phyloP scores from a whole-genome alignment of 2,113 vertebrate genomes.

The Eulemur macaco region DNA sequence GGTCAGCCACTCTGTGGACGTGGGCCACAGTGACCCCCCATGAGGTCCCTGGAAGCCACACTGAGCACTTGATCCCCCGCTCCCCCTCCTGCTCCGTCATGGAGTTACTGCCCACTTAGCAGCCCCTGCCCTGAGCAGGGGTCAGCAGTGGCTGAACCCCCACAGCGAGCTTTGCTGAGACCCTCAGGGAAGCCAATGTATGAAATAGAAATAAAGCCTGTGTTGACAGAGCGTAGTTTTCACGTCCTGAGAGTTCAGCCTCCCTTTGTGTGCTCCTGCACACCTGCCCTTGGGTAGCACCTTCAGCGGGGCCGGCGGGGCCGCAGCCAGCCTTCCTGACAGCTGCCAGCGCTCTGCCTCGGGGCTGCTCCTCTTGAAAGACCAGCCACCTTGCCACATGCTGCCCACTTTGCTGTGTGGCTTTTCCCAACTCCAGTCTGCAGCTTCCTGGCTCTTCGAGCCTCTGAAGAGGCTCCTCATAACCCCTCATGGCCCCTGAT shows the following conservation, averaged over 20 bases:
- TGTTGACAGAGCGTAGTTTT: neutral
- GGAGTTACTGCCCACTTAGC: neutral
- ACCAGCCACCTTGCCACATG: neutral
- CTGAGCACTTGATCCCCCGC: neutral
- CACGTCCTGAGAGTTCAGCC: neutral
- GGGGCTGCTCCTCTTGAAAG: neutral
- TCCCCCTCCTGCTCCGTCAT: neutral
- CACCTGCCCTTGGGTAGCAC: neutral
- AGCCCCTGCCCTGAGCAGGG: neutral
- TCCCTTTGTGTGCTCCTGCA: neutral
- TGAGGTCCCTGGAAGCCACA: neutral
- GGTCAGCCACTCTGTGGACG: neutral
- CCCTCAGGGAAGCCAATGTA: neutral
- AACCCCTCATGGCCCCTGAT: neutral
- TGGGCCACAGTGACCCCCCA: neutral
- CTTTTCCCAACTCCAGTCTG: neutral
- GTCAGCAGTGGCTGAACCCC: neutral
- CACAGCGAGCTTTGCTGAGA: neutral
- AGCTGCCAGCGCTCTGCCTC: neutral
- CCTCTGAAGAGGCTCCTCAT: neutral
- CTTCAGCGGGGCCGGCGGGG: neutral
- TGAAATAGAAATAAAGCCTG: slow-evolving; percentile 47
- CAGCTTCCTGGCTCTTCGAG: neutral
- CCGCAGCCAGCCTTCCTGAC: neutral
- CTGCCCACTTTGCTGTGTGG: neutral